These are phyloP conservation scores for Thymelicus lineola DNA, from an alignment of 2,888 invertebrate species.

Conservation along the genomic window DNA sequence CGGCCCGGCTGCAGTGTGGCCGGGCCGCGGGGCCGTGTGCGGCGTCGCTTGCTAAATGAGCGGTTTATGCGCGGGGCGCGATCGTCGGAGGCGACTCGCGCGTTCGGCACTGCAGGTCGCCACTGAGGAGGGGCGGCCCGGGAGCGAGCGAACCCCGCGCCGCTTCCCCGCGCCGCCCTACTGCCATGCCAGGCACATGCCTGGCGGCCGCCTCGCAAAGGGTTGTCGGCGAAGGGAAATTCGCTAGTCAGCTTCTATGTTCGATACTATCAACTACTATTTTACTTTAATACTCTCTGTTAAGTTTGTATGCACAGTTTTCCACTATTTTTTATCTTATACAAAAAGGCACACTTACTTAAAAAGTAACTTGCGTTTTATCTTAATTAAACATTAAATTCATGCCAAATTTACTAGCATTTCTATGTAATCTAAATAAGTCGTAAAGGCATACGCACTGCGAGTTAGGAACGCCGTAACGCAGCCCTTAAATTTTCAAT, in stretches of 20 bases:
- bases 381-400: neutral
- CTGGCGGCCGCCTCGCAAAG: conserved; percentile 69
- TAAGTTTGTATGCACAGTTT: neutral
- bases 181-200: conserved; percentile 62
- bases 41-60: conserved; percentile 80
- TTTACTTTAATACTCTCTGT: neutral
- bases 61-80: conserved; percentile 78
- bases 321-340: neutral
- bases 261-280: conserved; percentile 63
- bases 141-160: conserved; percentile 64
- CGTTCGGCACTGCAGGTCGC: conserved; percentile 83
- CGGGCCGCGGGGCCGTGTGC: conserved; percentile 76
- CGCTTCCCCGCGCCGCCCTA: conserved; percentile 55
- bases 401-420: neutral
- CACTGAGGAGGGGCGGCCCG: conserved; percentile 84
- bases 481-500: conserved; percentile 82
- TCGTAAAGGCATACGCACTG: conserved; percentile 56
- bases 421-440: conserved; percentile 11
- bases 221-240: conserved; percentile 79
- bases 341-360: neutral
- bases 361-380: neutral
- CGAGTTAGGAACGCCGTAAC: conserved; percentile 70
- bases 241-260: conserved; percentile 72
- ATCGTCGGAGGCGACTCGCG: conserved; percentile 83
- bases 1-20: conserved; percentile 68